Conservation (phyloP, 2,797 vertebrate species). For the Phaenicophaeus curvirostris region DNA sequence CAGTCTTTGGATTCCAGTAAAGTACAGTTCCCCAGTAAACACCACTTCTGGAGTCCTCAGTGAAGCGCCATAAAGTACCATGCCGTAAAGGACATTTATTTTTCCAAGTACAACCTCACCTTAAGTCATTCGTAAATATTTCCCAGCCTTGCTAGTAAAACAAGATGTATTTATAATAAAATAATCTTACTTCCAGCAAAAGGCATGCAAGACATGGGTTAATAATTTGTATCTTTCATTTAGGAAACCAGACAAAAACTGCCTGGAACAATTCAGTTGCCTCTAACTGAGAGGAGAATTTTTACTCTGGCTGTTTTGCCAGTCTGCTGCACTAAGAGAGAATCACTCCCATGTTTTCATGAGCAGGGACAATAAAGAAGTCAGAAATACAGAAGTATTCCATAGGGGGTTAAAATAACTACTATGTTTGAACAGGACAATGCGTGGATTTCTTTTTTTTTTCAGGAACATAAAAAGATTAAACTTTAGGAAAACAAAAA, state of each 20-base stretch:
- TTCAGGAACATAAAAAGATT: not conserved
- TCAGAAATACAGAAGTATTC: not conserved
- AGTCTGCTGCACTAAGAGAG: not conserved
- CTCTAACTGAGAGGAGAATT: not conserved
- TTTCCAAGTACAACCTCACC: not conserved
- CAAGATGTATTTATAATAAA: not conserved
- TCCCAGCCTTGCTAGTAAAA: conserved; percentile 3
- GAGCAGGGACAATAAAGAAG: not conserved
- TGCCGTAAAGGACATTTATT: not conserved
- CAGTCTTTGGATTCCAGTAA: not conserved
- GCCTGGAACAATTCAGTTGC: not conserved
- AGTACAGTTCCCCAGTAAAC: not conserved
- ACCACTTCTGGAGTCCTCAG: not conserved
- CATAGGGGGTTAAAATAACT: not conserved
- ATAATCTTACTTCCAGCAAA: not conserved
- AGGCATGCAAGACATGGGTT: not conserved
- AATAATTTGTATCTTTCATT: not conserved
- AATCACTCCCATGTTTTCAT: not conserved
- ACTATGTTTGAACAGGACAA: not conserved
- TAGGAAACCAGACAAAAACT: not conserved
- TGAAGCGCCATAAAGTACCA: not conserved
- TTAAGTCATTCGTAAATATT: not conserved
- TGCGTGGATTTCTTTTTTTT: not conserved
- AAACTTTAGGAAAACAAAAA: not conserved
- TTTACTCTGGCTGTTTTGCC: not conserved